These are phyloP conservation scores for Odontocolon sp. DNA, from an alignment of 2,888 invertebrate genomes.

Conservation along the genomic window DNA sequence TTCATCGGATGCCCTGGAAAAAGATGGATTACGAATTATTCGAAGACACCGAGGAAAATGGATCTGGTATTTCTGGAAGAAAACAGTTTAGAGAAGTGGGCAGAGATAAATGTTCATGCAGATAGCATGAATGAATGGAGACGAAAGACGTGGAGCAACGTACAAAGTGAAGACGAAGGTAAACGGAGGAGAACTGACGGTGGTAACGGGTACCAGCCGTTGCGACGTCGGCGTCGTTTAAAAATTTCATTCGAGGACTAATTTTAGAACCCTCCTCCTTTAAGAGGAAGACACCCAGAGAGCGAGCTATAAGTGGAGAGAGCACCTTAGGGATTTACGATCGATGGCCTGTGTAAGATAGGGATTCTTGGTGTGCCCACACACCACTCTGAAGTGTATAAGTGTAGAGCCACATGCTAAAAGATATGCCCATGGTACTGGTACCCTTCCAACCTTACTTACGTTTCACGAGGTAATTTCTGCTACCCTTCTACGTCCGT, in stretches of 20 bases:
- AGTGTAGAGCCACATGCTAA: not conserved
- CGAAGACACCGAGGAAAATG: too few species aligned
- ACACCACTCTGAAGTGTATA: not conserved
- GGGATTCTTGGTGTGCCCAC: not conserved
- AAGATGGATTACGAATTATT: too few species aligned
- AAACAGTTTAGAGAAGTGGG: too few species aligned
- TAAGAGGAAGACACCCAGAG: not conserved
- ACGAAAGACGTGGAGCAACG: not conserved
- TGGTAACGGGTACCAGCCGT: constrained; percentile 46
- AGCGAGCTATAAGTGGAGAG: not conserved
- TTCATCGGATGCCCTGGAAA: too few species aligned
- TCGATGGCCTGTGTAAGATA: constrained; percentile 26
- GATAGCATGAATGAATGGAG: constrained; percentile 16
- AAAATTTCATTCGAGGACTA: constrained; percentile 47
- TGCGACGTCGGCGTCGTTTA: constrained; percentile 29
- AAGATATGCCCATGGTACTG: not conserved
- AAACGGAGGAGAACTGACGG: constrained; percentile 18
- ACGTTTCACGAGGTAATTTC: constrained; percentile 22
- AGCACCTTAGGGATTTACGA: constrained; percentile 29
- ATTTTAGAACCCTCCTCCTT: constrained; percentile 32
- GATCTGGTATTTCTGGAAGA: too few species aligned
- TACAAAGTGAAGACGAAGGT: not conserved
- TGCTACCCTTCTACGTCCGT: not conserved
- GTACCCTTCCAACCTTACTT: not conserved
- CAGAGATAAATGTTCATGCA: too few species aligned